Evolutionary conservation across 1,140 invertebrate genomes (phyloP).

Genomic region (Leptopilina boulardi): DNA sequence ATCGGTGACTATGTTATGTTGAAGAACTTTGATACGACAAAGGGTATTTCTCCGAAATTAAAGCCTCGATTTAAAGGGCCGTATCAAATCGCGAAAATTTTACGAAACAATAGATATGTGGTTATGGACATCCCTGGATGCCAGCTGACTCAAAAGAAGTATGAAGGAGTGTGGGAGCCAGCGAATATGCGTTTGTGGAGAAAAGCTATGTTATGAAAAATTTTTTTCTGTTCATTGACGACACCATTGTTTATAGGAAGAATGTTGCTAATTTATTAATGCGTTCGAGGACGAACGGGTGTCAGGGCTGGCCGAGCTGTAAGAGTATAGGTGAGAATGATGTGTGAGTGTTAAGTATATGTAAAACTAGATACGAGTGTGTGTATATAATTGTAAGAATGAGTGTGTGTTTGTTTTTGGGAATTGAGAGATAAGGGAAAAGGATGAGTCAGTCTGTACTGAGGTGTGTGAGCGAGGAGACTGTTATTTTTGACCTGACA

Average conservation of each 20-base stretch:
- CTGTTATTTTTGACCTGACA: no score
- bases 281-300: slow-evolving; percentile 16
- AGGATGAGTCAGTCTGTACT: no score
- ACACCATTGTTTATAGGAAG: neutral
- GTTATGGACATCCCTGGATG: slow-evolving; percentile 48
- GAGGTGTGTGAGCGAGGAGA: no score
- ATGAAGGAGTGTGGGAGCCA: slow-evolving; percentile 35
- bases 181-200: slow-evolving; percentile 39
- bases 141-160: slow-evolving; percentile 16
- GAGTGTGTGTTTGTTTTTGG: no score
- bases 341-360: no score
- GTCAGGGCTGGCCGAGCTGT: slow-evolving; percentile 30
- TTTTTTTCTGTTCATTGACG: no score
- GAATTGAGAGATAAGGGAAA: no score
- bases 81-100: slow-evolving; percentile 40
- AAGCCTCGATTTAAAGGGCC: slow-evolving; percentile 56
- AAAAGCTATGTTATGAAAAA: neutral
- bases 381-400: no score
- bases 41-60: slow-evolving; percentile 54
- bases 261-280: neutral
- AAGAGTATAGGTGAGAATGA: no score
- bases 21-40: slow-evolving; percentile 51
- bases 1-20: slow-evolving; percentile 58
- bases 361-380: no score
- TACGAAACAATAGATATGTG: slow-evolving; percentile 53